A percentile compares a stretch with the other conserved stretches of the same genome.
Evolutionary conservation across 2,888 invertebrate genomes (phyloP).

Genomic region (Cryptus armator): DNA sequence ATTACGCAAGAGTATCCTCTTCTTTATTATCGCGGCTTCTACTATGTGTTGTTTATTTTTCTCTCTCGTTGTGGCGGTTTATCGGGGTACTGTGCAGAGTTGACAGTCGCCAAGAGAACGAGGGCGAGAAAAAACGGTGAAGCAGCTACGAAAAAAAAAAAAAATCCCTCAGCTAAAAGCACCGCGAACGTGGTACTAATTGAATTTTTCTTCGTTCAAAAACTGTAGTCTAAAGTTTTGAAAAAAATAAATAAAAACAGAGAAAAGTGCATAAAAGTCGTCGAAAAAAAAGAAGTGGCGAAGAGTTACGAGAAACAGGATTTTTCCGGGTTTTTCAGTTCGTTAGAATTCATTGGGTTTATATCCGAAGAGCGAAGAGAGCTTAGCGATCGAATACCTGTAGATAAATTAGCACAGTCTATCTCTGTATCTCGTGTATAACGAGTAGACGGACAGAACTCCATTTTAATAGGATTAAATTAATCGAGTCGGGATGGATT

Average conservation of each 20-base stretch:
- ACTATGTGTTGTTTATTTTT: not conserved
- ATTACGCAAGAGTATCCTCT: conserved; percentile 12
- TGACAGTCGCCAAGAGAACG: conserved; percentile 2
- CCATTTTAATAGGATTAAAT: conserved; percentile 27
- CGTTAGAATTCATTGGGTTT: not conserved
- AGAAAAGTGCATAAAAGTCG: not conserved
- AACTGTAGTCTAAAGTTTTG: not conserved
- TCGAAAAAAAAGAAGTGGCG: conserved; percentile 17
- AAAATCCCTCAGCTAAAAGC: not conserved
- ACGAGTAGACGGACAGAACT: not conserved
- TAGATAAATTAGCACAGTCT: conserved; percentile 29
- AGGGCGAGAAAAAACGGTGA: not conserved
- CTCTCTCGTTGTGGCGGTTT: not conserved
- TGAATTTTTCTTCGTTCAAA: conserved; percentile 39
- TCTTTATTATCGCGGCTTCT: conserved; percentile 15
- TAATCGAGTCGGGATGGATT: conserved; percentile 16
- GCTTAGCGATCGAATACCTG: not conserved
- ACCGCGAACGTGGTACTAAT: conserved; percentile 3
- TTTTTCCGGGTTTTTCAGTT: conserved; percentile 19
- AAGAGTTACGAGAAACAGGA: not conserved
- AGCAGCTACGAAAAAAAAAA: conserved; percentile 2
- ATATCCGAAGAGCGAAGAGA: conserved; percentile 13
- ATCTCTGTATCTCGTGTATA: conserved; percentile 10
- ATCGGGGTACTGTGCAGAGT: not conserved
- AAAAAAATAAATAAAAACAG: not conserved